Evolutionary conservation across 2,113 vertebrate genomes (phyloP), one percentile per base, ranked within the genome.

Genomic region (Rhipidura dahli): DNA sequence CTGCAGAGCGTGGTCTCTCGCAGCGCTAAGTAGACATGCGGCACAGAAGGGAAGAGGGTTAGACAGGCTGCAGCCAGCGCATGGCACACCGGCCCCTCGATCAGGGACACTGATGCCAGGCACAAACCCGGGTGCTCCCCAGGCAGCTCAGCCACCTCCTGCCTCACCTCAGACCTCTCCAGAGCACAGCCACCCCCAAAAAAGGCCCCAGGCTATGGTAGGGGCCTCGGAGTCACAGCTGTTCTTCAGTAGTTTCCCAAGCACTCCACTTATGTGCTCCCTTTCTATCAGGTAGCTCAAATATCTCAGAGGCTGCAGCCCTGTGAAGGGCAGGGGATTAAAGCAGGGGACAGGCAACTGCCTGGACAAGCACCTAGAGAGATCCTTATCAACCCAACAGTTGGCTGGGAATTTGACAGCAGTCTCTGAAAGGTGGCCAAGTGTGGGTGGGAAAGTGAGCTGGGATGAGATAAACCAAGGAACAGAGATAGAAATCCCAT

Each of bases 1-100:
- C 97, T 99, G 98, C 85, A 99, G 98, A 53, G 96, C 93, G 83
- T 91, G 97, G 94, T 98, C 98, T 98, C 98, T 98, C 33, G 98
- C 98, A 65, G 98, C 69, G 45, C 98, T 99, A 97, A 73, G 97
- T n/a, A 0, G 72, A 92, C 54, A 93, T 3, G 53, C 39, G 61
- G 83, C 59, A 90, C 3, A 72, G 54, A 96, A 96, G 77, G 93
- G 87, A 97, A 97, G 75, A 39, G 50, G 54, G 90, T 98, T 97
- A 98, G 96, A 87, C 37, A 96, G 56, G 79, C 65, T 24, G 42
- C 35, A 78, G 54, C 35, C 76, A 82, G 73, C 6, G 0, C 40
- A 8, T 18, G 40, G 13, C 12, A 5, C 40, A 13, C 1, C 1
- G 9, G 61, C 22, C 22, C 22, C 64, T 28, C 72, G 53, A 5